Percentiles rank a stretch among this genome's conserved stretches.
phyloP scores from a whole-genome alignment of 2,888 invertebrate species.

The Philereme vetulata region DNA sequence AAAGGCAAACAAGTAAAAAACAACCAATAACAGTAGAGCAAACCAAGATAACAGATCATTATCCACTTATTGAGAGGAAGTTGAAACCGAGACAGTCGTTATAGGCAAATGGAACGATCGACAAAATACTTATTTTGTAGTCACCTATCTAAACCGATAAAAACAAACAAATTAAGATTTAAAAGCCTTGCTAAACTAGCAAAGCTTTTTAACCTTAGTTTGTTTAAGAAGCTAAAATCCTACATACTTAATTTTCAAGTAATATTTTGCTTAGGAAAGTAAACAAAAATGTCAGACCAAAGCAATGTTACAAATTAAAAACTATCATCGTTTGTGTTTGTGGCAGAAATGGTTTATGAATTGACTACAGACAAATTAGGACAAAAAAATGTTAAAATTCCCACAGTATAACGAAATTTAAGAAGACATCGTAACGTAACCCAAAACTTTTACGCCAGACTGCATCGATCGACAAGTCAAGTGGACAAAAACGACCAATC shows the following conservation, averaged over 20 bases:
- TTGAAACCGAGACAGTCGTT: constrained; percentile 66
- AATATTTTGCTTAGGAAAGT: no score
- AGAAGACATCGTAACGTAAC: constrained; percentile 27
- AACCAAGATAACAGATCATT: constrained; percentile 71
- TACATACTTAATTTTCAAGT: no score
- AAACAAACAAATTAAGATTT: neutral
- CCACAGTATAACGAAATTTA: constrained; percentile 26
- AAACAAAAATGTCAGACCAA: no score
- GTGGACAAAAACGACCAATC: constrained; percentile 30
- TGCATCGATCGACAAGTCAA: constrained; percentile 28
- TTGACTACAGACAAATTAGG: no score
- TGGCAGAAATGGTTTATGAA: no score
- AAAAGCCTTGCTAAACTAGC: no score
- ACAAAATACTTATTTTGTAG: constrained; percentile 28
- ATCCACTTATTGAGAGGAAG: constrained; percentile 79
- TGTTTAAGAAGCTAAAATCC: no score
- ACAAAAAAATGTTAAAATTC: constrained; percentile 18
- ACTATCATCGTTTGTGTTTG: no score
- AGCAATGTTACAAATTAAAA: no score
- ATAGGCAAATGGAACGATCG: constrained; percentile 56
- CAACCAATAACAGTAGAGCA: constrained; percentile 61
- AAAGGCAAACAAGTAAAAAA: constrained; percentile 53
- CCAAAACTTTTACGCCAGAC: constrained; percentile 35
- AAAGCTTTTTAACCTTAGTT: no score
- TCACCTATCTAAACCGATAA: constrained; percentile 21